Conservation (phyloP, 2,888 invertebrate genomes). For the Drosophila rubida region DNA sequence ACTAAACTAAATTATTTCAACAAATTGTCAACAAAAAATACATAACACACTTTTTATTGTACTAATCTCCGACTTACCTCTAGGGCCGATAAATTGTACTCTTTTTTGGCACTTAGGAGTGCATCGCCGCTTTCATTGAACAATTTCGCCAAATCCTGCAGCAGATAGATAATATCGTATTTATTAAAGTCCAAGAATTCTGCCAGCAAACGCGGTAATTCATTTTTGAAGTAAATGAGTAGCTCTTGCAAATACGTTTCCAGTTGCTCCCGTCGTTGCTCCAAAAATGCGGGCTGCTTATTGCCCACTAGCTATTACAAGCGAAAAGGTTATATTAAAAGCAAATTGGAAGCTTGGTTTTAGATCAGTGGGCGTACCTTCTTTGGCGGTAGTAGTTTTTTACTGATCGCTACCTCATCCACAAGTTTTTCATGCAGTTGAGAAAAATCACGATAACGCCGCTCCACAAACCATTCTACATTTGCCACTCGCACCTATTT, state of each 20-base stretch:
- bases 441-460: constrained; percentile 94
- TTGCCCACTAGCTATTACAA: constrained; percentile 87
- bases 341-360: background rate
- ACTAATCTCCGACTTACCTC: constrained; percentile 86
- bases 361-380: constrained; percentile 86
- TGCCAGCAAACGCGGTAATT: constrained; percentile 92
- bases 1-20: constrained; percentile 9
- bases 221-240: constrained; percentile 90
- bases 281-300: constrained; percentile 94
- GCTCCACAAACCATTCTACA: constrained; percentile 92
- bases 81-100: constrained; percentile 90
- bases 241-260: constrained; percentile 92
- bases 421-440: constrained; percentile 94
- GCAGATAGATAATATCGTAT: constrained; percentile 94
- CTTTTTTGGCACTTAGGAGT: constrained; percentile 86
- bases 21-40: constrained; percentile 11
- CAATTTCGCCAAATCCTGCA: constrained; percentile 91
- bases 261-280: constrained; percentile 91
- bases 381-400: constrained; percentile 95
- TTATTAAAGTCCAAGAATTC: constrained; percentile 94
- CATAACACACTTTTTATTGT: background rate
- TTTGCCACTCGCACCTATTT: constrained; percentile 87
- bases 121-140: constrained; percentile 91
- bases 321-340: background rate
- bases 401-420: constrained; percentile 91